Conservation (phyloP, 1,140 invertebrate genomes). For the Drosophila mauritiana region DNA sequence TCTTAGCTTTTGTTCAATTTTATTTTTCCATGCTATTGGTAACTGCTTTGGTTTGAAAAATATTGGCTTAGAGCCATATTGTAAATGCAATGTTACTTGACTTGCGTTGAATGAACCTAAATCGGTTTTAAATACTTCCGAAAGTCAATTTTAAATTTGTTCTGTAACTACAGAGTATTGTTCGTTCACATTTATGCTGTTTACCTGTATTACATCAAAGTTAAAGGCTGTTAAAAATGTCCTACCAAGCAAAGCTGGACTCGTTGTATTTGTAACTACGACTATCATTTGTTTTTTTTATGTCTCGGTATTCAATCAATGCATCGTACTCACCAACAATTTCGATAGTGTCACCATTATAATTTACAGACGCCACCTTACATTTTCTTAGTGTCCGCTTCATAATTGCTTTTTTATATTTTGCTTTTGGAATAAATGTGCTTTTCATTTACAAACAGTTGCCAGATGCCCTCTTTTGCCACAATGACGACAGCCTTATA, state of each 20-base stretch:
- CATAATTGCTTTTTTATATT: no score
- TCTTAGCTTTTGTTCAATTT: neutral
- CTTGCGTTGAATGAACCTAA: no score
- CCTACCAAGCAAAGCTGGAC: neutral
- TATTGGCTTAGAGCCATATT: no score
- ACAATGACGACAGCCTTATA: no score
- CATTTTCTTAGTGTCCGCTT: no score
- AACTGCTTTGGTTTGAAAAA: neutral
- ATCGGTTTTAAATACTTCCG: no score
- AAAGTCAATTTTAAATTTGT: no score
- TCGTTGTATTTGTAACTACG: neutral
- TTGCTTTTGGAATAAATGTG: no score
- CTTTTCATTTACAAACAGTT: no score
- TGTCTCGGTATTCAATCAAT: neutral
- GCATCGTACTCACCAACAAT: neutral
- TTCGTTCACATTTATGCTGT: neutral
- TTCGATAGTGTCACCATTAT: neutral
- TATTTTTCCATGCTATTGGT: neutral
- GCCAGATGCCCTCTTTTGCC: no score
- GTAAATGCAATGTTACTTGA: no score
- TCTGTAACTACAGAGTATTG: no score
- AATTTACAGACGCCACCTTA: neutral
- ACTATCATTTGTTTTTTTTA: neutral
- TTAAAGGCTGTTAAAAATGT: neutral
- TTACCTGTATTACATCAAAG: neutral